Conservation (phyloP, 2,888 invertebrate species). For the Sialis fuliginosa region DNA sequence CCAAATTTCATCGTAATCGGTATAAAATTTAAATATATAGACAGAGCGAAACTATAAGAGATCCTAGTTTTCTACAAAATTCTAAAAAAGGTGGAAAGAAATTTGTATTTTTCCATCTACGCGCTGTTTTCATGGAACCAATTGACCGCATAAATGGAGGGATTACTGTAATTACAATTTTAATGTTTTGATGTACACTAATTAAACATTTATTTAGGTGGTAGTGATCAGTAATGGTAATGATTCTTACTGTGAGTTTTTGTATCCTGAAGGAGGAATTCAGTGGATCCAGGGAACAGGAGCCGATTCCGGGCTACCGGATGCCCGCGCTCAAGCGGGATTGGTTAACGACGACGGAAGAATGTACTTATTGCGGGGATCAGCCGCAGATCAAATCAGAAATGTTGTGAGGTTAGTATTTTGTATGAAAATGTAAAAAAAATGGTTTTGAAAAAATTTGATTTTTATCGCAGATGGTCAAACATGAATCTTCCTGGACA, state of each 20-base stretch:
- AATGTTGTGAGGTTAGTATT: constrained; percentile 53
- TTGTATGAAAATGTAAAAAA: neutral
- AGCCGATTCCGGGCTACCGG: constrained; percentile 59
- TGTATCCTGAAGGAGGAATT: constrained; percentile 76
- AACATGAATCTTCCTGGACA: constrained; percentile 73
- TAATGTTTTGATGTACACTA: too few species aligned
- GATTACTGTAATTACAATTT: too few species aligned
- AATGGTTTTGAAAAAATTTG: neutral
- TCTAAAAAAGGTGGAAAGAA: too few species aligned
- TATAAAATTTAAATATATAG: too few species aligned
- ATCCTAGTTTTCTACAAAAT: too few species aligned
- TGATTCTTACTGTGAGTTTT: constrained; percentile 68
- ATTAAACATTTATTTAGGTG: too few species aligned
- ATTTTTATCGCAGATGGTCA: constrained; percentile 47
- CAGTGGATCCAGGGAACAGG: constrained; percentile 80
- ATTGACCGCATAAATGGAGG: too few species aligned
- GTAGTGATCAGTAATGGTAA: constrained; percentile 48
- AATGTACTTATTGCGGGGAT: constrained; percentile 58
- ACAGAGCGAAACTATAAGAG: too few species aligned
- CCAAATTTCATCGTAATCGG: too few species aligned
- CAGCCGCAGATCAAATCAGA: constrained; percentile 77
- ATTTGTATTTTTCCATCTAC: too few species aligned
- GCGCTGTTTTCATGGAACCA: too few species aligned
- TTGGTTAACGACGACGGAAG: constrained; percentile 73
- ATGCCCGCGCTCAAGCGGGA: constrained; percentile 86